These are phyloP conservation scores for Microtus pennsylvanicus DNA, from an alignment of 2,113 vertebrate species.

Conservation along the genomic window DNA sequence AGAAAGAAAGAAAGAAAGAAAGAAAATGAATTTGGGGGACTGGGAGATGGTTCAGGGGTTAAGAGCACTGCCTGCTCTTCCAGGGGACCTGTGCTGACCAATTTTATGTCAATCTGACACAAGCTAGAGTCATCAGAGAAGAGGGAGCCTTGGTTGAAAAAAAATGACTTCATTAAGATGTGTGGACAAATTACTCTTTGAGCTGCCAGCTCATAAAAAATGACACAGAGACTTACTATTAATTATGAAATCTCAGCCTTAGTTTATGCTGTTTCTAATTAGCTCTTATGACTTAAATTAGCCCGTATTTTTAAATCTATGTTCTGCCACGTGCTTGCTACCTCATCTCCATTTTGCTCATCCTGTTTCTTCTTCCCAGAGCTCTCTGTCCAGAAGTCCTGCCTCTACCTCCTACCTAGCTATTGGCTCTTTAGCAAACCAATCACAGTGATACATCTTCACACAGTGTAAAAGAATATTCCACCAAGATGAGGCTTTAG, in stretches of 20 bases:
- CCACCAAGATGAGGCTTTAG: not conserved
- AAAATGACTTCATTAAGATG: not conserved
- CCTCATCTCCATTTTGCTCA: not conserved
- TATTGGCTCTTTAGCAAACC: not conserved
- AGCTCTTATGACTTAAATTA: not conserved
- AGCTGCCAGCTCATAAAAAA: not conserved
- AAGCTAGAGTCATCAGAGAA: not conserved
- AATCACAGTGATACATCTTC: not conserved
- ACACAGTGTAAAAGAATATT: not conserved
- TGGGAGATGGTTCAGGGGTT: not conserved
- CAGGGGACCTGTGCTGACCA: not conserved
- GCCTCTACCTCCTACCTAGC: not conserved
- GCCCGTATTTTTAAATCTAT: not conserved
- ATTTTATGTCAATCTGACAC: not conserved
- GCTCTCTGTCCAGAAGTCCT: not conserved
- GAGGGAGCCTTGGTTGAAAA: not conserved
- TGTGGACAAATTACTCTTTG: not conserved
- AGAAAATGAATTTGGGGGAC: not conserved
- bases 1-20: no score
- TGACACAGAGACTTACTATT: not conserved
- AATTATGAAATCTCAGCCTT: not conserved
- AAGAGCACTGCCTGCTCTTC: not conserved
- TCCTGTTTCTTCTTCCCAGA: not conserved
- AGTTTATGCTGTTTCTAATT: not conserved
- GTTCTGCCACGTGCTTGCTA: not conserved